Conservation (phyloP, 2,113 vertebrate genomes). For the Spermophilus dauricus region DNA sequence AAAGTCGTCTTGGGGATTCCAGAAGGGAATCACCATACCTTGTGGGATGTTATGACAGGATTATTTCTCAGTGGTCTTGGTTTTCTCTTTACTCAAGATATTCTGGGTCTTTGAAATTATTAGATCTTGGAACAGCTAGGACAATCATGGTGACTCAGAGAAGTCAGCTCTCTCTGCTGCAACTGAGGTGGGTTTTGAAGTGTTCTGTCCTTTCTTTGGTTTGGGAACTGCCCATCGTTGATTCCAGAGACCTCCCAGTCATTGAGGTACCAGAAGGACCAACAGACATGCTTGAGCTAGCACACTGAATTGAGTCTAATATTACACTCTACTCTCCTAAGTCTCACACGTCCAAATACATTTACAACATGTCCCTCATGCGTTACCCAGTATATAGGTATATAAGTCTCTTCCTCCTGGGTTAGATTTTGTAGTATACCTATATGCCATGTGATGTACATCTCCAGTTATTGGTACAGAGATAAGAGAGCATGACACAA, state of each 20-base stretch:
- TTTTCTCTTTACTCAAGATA: conserved; percentile 5
- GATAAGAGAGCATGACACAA: background rate
- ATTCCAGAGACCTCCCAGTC: background rate
- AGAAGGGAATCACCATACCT: background rate
- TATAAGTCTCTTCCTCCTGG: background rate
- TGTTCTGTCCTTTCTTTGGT: background rate
- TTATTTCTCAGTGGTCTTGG: background rate
- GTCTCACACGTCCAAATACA: background rate
- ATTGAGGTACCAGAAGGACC: background rate
- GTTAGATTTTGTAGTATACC: background rate
- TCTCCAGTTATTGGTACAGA: background rate
- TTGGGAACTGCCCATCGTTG: background rate
- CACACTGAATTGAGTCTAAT: background rate
- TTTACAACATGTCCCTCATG: background rate
- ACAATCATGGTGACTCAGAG: background rate
- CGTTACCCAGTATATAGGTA: background rate
- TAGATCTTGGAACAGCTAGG: background rate
- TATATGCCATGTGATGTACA: background rate
- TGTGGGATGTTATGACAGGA: background rate
- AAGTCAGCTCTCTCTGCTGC: background rate
- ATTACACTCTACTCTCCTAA: background rate
- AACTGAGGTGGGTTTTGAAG: background rate
- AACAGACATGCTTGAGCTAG: background rate
- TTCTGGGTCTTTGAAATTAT: conserved; percentile 14
- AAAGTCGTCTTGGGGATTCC: background rate